Base-by-base conservation (phyloP, 2,888 invertebrate genomes). In the Sycophila texana region DNA sequence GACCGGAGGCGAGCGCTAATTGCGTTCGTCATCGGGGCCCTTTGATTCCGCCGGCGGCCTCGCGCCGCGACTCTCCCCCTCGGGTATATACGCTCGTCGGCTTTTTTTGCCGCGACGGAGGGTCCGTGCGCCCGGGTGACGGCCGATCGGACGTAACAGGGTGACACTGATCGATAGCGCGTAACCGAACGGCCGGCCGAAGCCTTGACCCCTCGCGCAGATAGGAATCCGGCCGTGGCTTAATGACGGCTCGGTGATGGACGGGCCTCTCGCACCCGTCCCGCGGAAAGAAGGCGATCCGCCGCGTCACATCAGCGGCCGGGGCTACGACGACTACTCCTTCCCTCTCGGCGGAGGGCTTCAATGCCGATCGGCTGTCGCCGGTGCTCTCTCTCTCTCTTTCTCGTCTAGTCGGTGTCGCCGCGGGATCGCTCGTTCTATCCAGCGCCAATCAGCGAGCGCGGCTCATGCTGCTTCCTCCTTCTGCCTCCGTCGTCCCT, bases 191-290 rank as follows among this genome's bases (percentile, higher is more conserved):
- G 4, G 84, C 84, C 83, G 84, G 85, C 85, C 84, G 83, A 85
- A 87, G 85, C 87, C 86, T 86, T 87, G 87, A 88, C 87, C 87
- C 85, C 84, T 86, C 65, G 51, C 65, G 75, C 16, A 86, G 88
- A 88, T 88, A 87, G 87, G 86, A 87, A 89, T 89, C 89, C 88
- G 84, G 86, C 53, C 82, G 85, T 83, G 82, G 86, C 86, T 87
- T 89, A 88, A 89, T 89, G 88, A 88, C 87, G 88, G 87, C 86
- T 65, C 86, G 73, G 77, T 84, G 83, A 81, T 81, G 82, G 83
- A 82, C 83, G 82, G 68, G 81, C 76, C 60, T 58, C 39, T 39
- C 39, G 39, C 39, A 39, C 65, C 20, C 80, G 82, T 79, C 57
- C 80, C 79, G 82, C 76, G 77, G 82, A 83, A 74, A 74, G 68